Conservation (phyloP, 2,113 vertebrate genomes). For the Coregonus clupeaformis region DNA sequence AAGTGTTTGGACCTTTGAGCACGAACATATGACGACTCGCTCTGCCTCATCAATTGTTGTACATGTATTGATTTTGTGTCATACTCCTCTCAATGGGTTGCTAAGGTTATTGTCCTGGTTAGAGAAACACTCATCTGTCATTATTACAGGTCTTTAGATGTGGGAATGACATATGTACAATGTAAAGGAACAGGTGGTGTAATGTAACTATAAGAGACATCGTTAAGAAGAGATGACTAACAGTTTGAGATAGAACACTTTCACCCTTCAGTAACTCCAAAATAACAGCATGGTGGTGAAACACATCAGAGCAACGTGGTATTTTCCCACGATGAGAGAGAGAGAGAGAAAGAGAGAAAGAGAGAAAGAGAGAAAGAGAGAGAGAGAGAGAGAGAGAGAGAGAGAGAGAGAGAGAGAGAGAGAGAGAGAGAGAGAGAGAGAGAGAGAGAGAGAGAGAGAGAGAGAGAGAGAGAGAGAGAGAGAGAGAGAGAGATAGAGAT, state of each 20-base stretch:
- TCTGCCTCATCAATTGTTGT: conserved; percentile 28
- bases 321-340: background rate
- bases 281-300: conserved; percentile 33
- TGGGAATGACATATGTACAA: conserved; percentile 59
- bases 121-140: conserved; percentile 13
- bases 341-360: conserved; percentile 47
- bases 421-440: conserved; percentile 35
- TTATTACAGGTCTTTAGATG: background rate
- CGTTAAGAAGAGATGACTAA: conserved; percentile 40
- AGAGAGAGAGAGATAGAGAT: conserved; percentile 28
- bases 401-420: conserved; percentile 33
- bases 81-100: conserved; percentile 14
- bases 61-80: conserved; percentile 27
- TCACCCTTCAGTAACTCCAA: conserved; percentile 31
- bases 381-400: conserved; percentile 50
- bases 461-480: conserved; percentile 43
- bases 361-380: conserved; percentile 47
- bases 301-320: conserved; percentile 25
- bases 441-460: conserved; percentile 41
- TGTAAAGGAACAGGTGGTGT: conserved; percentile 30
- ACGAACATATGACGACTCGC: conserved; percentile 32
- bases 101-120: conserved; percentile 1
- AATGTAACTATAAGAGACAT: conserved; percentile 50
- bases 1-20: conserved; percentile 57
- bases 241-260: conserved; percentile 36